Conservation (phyloP, 37 sponge, comb jelly and placozoan genomes). For the Geodia barretti region DNA sequence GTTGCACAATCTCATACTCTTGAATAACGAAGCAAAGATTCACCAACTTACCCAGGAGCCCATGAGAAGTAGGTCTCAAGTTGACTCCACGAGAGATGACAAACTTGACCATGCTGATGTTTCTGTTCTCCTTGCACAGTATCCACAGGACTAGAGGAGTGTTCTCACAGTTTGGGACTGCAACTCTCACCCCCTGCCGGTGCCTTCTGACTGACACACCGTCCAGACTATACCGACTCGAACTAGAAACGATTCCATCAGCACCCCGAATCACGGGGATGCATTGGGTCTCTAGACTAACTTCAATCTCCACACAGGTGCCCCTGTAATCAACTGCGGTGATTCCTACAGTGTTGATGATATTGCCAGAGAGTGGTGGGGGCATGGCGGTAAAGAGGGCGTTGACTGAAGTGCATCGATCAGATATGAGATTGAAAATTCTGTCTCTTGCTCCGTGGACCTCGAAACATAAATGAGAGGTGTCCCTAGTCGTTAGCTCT, state of each 20-base stretch:
- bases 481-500: neutral
- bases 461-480: conserved; percentile 40
- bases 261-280: neutral
- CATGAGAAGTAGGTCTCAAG: conserved; percentile 55
- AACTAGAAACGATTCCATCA: neutral
- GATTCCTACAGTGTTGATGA: conserved; percentile 34
- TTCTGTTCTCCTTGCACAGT: conserved; percentile 4
- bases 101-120: conserved; percentile 24
- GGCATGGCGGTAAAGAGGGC: conserved; percentile 35
- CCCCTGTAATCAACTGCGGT: conserved; percentile 21
- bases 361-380: conserved; percentile 3
- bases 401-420: conserved; percentile 44
- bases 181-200: conserved; percentile 21
- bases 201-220: conserved; percentile 12
- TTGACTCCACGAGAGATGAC: conserved; percentile 40
- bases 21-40: too few species aligned
- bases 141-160: conserved; percentile 50
- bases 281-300: neutral
- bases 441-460: conserved; percentile 24
- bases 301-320: neutral
- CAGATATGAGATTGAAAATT: conserved; percentile 37
- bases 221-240: neutral
- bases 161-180: conserved; percentile 54
- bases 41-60: conserved; percentile 49
- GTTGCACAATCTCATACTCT: too few species aligned